phyloP scores from a whole-genome alignment of 2,113 vertebrate genomes.

The Irena cyanogastra region DNA sequence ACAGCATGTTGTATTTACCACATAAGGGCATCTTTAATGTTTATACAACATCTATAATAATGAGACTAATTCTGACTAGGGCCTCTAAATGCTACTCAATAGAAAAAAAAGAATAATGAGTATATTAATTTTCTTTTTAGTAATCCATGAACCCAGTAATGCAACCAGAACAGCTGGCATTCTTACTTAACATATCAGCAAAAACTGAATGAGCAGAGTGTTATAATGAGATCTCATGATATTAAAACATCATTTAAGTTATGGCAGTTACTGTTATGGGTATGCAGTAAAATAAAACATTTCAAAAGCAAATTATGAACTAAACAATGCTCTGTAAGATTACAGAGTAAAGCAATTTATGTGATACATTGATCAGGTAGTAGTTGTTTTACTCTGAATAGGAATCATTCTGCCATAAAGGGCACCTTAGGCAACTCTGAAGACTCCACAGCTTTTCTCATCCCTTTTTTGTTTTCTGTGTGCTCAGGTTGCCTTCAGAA shows the following conservation, averaged over 20 bases:
- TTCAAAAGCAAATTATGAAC: background rate
- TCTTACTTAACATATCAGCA: background rate
- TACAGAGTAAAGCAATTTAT: background rate
- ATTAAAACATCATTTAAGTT: constrained; percentile 1
- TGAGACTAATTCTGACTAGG: background rate
- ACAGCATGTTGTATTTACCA: background rate
- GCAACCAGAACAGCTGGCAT: background rate
- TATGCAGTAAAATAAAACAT: background rate
- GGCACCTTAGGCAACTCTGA: background rate
- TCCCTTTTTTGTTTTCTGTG: background rate
- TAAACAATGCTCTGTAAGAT: background rate
- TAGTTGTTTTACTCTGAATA: background rate
- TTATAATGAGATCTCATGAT: background rate
- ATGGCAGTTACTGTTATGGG: background rate
- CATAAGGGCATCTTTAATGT: background rate
- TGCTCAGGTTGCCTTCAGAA: background rate
- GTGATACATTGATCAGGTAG: background rate
- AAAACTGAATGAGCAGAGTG: background rate
- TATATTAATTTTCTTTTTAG: background rate
- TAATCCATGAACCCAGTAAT: background rate
- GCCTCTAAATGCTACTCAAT: background rate
- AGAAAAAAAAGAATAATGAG: background rate
- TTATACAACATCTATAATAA: background rate
- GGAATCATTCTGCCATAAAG: background rate
- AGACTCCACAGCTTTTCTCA: background rate